Conservation (phyloP, 2,797 vertebrate species). For the Lophius americanus region DNA sequence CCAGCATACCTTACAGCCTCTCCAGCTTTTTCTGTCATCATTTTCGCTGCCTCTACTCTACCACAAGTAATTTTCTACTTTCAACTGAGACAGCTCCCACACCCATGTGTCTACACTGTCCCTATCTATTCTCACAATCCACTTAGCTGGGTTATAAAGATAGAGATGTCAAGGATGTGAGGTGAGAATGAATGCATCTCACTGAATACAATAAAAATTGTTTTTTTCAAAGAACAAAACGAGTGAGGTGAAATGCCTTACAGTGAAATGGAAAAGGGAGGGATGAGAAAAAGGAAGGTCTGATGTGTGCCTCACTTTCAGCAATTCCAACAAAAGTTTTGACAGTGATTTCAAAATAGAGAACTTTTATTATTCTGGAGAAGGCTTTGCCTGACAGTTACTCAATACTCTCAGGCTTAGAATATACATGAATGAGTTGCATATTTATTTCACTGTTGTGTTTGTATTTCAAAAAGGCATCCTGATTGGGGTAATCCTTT, state of each 20-base stretch:
- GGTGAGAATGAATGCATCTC: constrained; percentile 50
- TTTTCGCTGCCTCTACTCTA: constrained; percentile 11
- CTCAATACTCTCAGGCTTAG: constrained; percentile 23
- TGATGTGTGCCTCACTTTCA: constrained; percentile 39
- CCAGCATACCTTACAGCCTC: constrained; percentile 4
- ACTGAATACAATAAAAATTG: constrained; percentile 21
- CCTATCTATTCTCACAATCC: constrained; percentile 13
- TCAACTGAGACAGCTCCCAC: constrained; percentile 42
- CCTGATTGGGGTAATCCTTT: constrained; percentile 58
- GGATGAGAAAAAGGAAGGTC: constrained; percentile 25
- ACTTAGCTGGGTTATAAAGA: constrained; percentile 40
- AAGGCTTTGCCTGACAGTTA: constrained; percentile 40
- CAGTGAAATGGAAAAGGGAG: constrained; percentile 37
- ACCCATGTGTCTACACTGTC: constrained; percentile 29
- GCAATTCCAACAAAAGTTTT: constrained; percentile 48
- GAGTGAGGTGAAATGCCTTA: constrained; percentile 47
- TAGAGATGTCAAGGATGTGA: constrained; percentile 32
- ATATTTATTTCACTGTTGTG: constrained; percentile 31
- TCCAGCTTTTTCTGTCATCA: constrained; percentile 10
- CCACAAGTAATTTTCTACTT: constrained; percentile 22
- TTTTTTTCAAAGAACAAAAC: constrained; percentile 34
- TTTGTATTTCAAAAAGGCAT: constrained; percentile 54
- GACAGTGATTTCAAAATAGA: constrained; percentile 40
- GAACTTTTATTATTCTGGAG: constrained; percentile 38
- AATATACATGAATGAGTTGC: constrained; percentile 51